Conservation (phyloP, 92 coral and sea anemone species). For the Parazoanthus atlanticus region DNA sequence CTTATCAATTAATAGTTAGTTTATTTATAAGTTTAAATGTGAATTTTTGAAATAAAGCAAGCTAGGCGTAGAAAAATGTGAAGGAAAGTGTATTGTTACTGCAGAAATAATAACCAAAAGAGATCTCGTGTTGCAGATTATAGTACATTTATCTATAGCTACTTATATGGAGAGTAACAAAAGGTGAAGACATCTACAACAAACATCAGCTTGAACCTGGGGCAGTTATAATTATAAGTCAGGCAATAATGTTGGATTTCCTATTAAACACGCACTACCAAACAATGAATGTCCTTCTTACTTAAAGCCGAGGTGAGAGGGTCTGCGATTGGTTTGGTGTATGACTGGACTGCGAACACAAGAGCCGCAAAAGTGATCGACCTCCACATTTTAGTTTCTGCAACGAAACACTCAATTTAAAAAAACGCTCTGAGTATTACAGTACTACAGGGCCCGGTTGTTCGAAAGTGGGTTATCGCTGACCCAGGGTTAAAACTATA, state of each 20-base stretch:
- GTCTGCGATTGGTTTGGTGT: conserved; percentile 53
- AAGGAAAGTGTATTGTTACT: too few relatives aligned
- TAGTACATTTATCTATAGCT: too few relatives aligned
- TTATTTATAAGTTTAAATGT: too few relatives aligned
- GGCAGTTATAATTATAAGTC: too few relatives aligned
- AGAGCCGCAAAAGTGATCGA: conserved; percentile 41
- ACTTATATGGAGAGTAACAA: too few relatives aligned
- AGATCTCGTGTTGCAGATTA: not conserved
- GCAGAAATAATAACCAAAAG: not conserved
- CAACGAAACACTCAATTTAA: not conserved
- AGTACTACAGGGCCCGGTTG: too few relatives aligned
- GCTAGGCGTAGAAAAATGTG: not conserved
- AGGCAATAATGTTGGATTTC: not conserved
- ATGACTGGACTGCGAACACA: conserved; percentile 44
- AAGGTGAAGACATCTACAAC: not conserved
- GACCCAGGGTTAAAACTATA: too few relatives aligned
- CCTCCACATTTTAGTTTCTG: conserved; percentile 42
- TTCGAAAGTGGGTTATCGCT: too few relatives aligned
- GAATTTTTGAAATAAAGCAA: too few relatives aligned
- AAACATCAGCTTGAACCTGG: not conserved
- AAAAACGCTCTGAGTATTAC: not conserved
- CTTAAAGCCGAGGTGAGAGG: conserved; percentile 64
- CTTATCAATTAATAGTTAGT: too few relatives aligned
- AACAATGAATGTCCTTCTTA: conserved; percentile 51
- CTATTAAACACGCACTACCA: not conserved